Percentiles rank a stretch among this genome's conserved stretches.
Evolutionary conservation across 2,888 invertebrate species (phyloP).

Genomic region (Crioceris asparagi): DNA sequence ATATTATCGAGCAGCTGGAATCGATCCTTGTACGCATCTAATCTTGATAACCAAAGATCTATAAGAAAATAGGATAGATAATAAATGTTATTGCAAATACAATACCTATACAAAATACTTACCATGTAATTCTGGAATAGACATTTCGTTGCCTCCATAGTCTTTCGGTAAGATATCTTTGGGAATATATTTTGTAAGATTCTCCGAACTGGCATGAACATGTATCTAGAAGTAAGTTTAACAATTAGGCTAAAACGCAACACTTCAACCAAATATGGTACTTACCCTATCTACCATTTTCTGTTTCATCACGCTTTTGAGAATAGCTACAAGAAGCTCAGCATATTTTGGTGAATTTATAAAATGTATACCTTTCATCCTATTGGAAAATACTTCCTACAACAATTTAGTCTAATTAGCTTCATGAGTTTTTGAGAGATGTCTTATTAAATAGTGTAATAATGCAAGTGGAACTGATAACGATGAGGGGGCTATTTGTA

Average conservation of each 20-base stretch:
- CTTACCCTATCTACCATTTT: conserved; percentile 37
- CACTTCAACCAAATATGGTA: not conserved
- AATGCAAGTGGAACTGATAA: no score
- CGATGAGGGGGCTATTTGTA: no score
- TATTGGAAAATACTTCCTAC: conserved; percentile 40
- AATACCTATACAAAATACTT: conserved; percentile 9
- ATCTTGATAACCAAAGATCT: conserved; percentile 17
- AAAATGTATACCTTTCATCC: conserved; percentile 38
- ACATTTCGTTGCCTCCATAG: conserved; percentile 20
- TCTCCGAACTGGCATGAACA: conserved; percentile 12
- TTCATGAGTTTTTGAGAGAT: no score
- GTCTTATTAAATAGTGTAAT: no score
- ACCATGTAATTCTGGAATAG: conserved; percentile 50
- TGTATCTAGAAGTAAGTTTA: conserved; percentile 14
- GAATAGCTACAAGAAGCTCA: conserved; percentile 30
- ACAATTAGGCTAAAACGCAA: not conserved
- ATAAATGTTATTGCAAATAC: no score
- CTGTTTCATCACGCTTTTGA: conserved; percentile 36
- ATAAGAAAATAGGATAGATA: conserved; percentile 8
- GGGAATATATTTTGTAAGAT: conserved; percentile 13
- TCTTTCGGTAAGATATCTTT: conserved; percentile 18
- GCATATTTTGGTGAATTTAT: conserved; percentile 34
- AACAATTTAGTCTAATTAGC: no score
- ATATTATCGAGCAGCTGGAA: conserved; percentile 16
- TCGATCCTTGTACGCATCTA: conserved; percentile 15